phyloP scores from a whole-genome alignment of 2,797 vertebrate species.

The Hydrocynus forskahlii region DNA sequence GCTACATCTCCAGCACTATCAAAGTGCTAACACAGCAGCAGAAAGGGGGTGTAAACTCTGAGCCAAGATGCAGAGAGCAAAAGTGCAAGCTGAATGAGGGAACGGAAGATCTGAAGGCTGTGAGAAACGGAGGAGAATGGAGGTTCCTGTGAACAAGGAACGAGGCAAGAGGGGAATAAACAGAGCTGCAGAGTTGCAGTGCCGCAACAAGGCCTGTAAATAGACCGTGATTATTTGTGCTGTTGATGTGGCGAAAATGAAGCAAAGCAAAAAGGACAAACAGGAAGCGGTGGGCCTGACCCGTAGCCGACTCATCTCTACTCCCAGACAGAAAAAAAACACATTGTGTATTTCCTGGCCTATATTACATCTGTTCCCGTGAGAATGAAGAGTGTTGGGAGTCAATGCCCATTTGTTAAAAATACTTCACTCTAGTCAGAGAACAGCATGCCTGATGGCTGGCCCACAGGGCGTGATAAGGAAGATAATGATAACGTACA shows the following conservation, averaged over 20 bases:
- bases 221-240: conserved; percentile 73
- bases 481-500: conserved; percentile 15
- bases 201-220: conserved; percentile 66
- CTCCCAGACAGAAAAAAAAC: conserved; percentile 11
- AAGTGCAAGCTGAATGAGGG: conserved; percentile 48
- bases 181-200: conserved; percentile 53
- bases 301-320: conserved; percentile 17
- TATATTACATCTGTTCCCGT: conserved; percentile 32
- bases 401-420: conserved; percentile 21
- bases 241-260: conserved; percentile 61
- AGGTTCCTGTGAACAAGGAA: conserved; percentile 33
- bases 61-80: conserved; percentile 43
- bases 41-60: conserved; percentile 29
- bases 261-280: conserved; percentile 12
- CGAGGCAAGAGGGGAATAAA: conserved; percentile 56
- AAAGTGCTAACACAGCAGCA: conserved; percentile 79
- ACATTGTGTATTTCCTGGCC: background rate
- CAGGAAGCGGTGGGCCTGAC: conserved; percentile 5
- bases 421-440: conserved; percentile 7
- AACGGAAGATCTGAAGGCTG: conserved; percentile 36
- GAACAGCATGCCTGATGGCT: background rate
- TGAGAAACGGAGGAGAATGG: conserved; percentile 26
- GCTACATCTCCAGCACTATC: conserved; percentile 64
- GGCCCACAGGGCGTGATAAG: background rate
- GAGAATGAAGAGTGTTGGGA: conserved; percentile 4